These are phyloP conservation scores for Salminus brasiliensis DNA, from an alignment of 2,113 vertebrate genomes.

Conservation along the genomic window DNA sequence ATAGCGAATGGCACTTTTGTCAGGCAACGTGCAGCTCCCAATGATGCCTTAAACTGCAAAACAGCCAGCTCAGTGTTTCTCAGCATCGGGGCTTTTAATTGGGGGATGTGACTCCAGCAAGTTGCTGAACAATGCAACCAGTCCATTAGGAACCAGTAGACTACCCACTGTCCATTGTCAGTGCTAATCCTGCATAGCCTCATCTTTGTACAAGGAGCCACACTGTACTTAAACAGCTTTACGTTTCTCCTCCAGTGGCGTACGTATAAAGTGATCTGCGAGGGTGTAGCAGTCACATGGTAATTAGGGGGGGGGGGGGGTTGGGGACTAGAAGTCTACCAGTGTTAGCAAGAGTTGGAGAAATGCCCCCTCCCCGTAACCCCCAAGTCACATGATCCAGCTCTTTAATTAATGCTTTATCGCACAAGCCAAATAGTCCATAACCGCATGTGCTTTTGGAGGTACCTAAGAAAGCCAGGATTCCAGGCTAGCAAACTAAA, in stretches of 20 bases:
- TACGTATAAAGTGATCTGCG: constrained; percentile 20
- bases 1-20: background rate
- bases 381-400: constrained; percentile 64
- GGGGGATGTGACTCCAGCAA: constrained; percentile 7
- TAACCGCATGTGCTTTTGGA: too few relatives aligned
- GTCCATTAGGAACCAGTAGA: constrained; percentile 5
- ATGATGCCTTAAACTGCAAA: background rate
- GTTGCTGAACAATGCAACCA: background rate
- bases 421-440: too few relatives aligned
- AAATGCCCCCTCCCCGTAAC: constrained; percentile 41
- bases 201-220: constrained; percentile 15
- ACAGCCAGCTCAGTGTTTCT: background rate
- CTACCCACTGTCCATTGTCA: constrained; percentile 10
- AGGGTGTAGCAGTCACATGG: constrained; percentile 48
- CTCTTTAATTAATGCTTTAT: constrained; percentile 18
- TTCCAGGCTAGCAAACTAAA: too few relatives aligned
- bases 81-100: background rate
- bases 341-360: constrained; percentile 37
- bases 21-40: background rate
- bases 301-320: background rate
- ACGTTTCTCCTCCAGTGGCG: background rate
- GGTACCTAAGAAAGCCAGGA: too few relatives aligned
- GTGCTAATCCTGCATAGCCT: constrained; percentile 7
- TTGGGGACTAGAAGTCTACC: constrained; percentile 12
- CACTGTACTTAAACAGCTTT: too few relatives aligned